Evolutionary conservation across 2,113 vertebrate species (phyloP).

Genomic region (Diadophis punctatus): DNA sequence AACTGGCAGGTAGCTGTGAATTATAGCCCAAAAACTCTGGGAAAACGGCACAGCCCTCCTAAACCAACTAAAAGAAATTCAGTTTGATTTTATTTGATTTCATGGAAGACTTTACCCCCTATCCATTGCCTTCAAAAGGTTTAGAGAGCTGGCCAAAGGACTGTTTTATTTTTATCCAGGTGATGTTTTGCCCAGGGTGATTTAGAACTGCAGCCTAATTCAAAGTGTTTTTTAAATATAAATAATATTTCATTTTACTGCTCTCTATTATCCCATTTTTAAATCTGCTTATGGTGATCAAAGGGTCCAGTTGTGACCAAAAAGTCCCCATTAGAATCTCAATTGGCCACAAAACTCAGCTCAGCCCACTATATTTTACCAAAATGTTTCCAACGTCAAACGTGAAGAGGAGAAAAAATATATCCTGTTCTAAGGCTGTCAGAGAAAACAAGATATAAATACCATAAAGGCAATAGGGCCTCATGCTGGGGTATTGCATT

Average conservation of each 20-base stretch:
- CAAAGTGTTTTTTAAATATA: neutral
- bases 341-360: neutral
- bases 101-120: neutral
- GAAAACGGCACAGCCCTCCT: neutral
- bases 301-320: neutral
- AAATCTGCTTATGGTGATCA: neutral
- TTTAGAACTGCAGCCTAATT: neutral
- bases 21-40: neutral
- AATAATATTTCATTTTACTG: neutral
- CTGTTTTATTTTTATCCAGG: neutral
- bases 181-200: neutral
- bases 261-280: neutral
- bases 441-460: neutral
- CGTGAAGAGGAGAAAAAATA: neutral
- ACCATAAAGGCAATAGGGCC: neutral
- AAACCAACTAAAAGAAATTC: neutral
- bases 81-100: neutral
- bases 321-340: neutral
- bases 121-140: neutral
- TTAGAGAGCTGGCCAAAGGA: neutral
- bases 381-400: neutral
- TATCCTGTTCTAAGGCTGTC: neutral
- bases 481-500: neutral
- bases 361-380: neutral
- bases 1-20: neutral